phyloP scores from a whole-genome alignment of 2,888 invertebrate genomes.

The Pharmacophagus antenor region DNA sequence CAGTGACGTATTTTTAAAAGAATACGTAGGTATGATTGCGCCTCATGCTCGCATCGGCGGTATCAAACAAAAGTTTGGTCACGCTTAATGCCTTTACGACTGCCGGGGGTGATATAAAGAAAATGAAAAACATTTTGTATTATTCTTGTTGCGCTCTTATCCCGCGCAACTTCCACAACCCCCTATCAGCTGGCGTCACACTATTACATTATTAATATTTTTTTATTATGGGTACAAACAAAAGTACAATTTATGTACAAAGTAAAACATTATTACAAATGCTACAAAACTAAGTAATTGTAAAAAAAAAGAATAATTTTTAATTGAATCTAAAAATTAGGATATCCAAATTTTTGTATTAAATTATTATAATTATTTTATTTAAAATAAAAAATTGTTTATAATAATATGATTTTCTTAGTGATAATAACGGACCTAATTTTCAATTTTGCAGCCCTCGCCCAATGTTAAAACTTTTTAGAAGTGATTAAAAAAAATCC shows the following conservation, averaged over 20 bases:
- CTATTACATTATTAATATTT: slow-evolving; percentile 41
- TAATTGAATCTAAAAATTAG: too few relatives aligned
- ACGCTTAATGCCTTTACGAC: slow-evolving; percentile 94
- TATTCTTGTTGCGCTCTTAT: slow-evolving; percentile 81
- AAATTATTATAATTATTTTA: too few relatives aligned
- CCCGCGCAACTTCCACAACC: slow-evolving; percentile 73
- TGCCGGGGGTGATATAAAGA: slow-evolving; percentile 92
- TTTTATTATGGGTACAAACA: slow-evolving; percentile 26
- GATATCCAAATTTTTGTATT: too few relatives aligned
- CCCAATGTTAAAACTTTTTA: too few relatives aligned
- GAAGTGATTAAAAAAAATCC: too few relatives aligned
- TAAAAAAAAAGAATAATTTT: too few relatives aligned
- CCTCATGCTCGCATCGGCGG: slow-evolving; percentile 73
- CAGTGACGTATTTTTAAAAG: slow-evolving; percentile 14
- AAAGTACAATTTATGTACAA: neutral
- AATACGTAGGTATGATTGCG: slow-evolving; percentile 46
- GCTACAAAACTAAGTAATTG: too few relatives aligned
- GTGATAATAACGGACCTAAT: too few relatives aligned
- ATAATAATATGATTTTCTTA: too few relatives aligned
- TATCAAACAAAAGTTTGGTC: slow-evolving; percentile 87
- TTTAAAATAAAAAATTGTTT: too few relatives aligned
- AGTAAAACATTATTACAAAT: too few relatives aligned
- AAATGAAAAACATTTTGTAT: slow-evolving; percentile 91
- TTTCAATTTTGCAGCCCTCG: too few relatives aligned
- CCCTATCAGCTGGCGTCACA: slow-evolving; percentile 54